Evolutionary conservation across 2,113 vertebrate species (phyloP), one percentile per base, ranked within the genome.

Genomic region (Holacanthus passer): DNA sequence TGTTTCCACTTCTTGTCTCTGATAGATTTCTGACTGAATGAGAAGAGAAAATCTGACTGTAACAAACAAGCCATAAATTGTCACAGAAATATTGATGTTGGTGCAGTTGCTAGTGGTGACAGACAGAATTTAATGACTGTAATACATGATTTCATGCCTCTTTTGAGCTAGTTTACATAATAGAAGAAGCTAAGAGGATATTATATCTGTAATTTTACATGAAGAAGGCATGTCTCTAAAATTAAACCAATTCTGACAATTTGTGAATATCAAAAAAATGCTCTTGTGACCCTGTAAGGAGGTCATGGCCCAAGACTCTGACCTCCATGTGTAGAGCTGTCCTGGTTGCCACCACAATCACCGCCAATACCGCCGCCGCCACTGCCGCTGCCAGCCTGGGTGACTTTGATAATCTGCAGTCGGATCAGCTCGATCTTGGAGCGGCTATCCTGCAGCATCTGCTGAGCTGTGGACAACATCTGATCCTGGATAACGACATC

Each of bases 381-480:
- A 22, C 39, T n/a, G 14, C 74, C 41, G 60, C 82, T 63, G 32
- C 89, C 86, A 47, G 90, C 89, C 84, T 94, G 93, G 77, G 93
- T 78, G 66, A 91, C 93, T 93, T 92, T 93, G 73, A 93, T 91
- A 80, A 94, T 91, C 86, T 94, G 93, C 90, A 93, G 89, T 56
- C 93, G 90, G 89, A 94, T 92, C 87, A 93, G 91, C 91, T 93
- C 92, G 45, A 94, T 93, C 90, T 92, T 94, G 82, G 93, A 93
- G 89, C 93, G 93, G 85, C 93, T 93, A 59, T 93, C 93, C 90
- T 94, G 93, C 82, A 94, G 91, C 92, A 94, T 94, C 93, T 93
- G 93, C 91, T 94, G 92, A 86, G 91, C 93, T 60, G 91, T 93
- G 83, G 93, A 94, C 92, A 94, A 90, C 93, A 94, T 90, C 90